Percentiles rank a stretch among this genome's conserved stretches.
These are phyloP conservation scores for Gallirallus australis DNA, from an alignment of 2,797 vertebrate species.

Conservation along the genomic window DNA sequence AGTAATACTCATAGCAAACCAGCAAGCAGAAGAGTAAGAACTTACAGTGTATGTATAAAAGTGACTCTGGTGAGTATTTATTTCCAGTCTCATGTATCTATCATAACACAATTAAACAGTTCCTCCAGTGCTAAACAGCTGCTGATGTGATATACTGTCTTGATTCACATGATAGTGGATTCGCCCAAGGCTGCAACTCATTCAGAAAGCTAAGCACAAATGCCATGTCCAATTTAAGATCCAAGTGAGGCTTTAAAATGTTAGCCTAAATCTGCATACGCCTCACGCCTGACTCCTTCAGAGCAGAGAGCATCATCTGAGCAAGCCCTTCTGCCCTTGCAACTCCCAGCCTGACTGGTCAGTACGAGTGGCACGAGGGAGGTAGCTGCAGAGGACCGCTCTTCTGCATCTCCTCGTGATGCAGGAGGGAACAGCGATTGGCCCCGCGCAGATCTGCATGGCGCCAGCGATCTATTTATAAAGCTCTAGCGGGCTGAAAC, in stretches of 20 bases:
- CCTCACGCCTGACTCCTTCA: neutral
- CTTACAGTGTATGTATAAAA: neutral
- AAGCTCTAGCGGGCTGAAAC: neutral
- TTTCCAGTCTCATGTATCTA: neutral
- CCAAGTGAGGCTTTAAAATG: slow-evolving; percentile 16
- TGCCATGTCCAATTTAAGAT: neutral
- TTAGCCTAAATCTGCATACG: neutral
- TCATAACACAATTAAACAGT: neutral
- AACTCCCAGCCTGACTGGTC: neutral
- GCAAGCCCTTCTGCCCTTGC: neutral
- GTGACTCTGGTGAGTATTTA: neutral
- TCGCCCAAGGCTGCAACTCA: neutral
- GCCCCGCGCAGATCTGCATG: neutral
- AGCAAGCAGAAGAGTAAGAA: neutral
- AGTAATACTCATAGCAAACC: neutral
- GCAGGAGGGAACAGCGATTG: neutral
- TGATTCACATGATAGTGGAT: neutral
- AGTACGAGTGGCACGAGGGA: neutral
- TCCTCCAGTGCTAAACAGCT: neutral
- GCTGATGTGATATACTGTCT: neutral
- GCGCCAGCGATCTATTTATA: slow-evolving; percentile 40
- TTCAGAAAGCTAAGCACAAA: slow-evolving; percentile 30
- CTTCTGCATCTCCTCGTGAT: neutral
- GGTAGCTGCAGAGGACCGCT: neutral
- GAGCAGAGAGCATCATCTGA: neutral